Evolutionary conservation across 2,113 vertebrate genomes (phyloP).

Genomic region (Halichoerus grypus): DNA sequence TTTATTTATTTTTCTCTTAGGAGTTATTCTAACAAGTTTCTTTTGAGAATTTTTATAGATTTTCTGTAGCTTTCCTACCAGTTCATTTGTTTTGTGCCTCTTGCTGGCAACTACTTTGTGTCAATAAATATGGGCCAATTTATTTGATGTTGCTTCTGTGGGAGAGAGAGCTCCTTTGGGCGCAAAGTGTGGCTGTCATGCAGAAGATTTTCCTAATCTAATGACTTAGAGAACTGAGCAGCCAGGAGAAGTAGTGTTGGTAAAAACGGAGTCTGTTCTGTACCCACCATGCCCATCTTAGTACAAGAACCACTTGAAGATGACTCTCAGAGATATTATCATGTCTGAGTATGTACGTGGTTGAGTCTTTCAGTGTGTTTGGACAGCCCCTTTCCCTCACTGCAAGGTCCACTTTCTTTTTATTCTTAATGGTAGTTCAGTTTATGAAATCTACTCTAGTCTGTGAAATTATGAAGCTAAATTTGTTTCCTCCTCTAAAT

Average conservation of each 20-base stretch:
- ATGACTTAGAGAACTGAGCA: neutral
- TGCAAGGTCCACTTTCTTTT: neutral
- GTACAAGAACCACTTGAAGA: neutral
- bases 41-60: neutral
- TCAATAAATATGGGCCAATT: neutral
- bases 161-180: neutral
- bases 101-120: neutral
- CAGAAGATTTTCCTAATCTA: neutral
- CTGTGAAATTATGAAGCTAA: neutral
- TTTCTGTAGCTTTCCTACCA: neutral
- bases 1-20: conserved; percentile 35
- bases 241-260: neutral
- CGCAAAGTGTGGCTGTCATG: neutral
- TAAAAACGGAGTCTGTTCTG: neutral
- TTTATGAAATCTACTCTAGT: neutral
- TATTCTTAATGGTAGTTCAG: neutral
- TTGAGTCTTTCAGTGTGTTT: neutral
- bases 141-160: neutral
- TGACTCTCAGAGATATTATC: neutral
- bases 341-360: neutral
- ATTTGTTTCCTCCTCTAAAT: neutral
- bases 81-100: neutral
- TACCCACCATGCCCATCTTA: neutral
- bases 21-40: conserved; percentile 38
- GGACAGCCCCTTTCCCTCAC: neutral